Evolutionary conservation across 2,888 invertebrate species (phyloP), one percentile per base, ranked within the genome.

Genomic region (Cryptophagus acutangulus): DNA sequence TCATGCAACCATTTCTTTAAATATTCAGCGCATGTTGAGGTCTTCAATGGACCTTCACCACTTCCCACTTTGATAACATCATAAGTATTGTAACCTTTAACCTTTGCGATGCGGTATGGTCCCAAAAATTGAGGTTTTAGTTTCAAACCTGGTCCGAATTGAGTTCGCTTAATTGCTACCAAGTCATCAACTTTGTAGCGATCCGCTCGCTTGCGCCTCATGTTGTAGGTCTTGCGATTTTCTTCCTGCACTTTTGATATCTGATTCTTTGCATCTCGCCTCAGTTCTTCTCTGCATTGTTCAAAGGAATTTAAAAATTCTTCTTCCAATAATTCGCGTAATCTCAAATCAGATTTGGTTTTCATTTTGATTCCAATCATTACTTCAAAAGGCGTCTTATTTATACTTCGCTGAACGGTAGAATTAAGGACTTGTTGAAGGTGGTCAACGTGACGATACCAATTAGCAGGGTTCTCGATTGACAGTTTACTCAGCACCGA

Each of bases 121-220:
- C 65, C 67, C 8, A 66, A 40, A 39, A 51, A 65, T 42, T 63
- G 65, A 1, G 50, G 33, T 14, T 54, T 43, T 1, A 66, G 34
- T 41, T 67, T 67, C 8, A 61, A 29, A 1, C 61, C 63, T 10
- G 54, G 46, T 2, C 60, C 62, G 43, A 60, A 61, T 38, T 67
- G 63, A 1, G 65, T 65, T 13, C 59, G 43, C 41, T 65, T 58
- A 10, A 65, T 64, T 2, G 62, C 63, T 1, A 65, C 62, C 15
- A 57, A 18, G 25, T 59, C 53, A 12, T 46, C 52, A 12, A 43
- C 40, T 25, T 45, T 29, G 29, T 60, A 59, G 16, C 29, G 31
- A 14, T 4, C 43, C 2, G 56, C 43, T 10, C 41, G 33, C 38
- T 48, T 55, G 31, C 52, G 41, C 31, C 47, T 43, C 16, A 39